These are phyloP conservation scores for Phrixothrix hirtus DNA, from an alignment of 2,888 invertebrate species.

Conservation along the genomic window DNA sequence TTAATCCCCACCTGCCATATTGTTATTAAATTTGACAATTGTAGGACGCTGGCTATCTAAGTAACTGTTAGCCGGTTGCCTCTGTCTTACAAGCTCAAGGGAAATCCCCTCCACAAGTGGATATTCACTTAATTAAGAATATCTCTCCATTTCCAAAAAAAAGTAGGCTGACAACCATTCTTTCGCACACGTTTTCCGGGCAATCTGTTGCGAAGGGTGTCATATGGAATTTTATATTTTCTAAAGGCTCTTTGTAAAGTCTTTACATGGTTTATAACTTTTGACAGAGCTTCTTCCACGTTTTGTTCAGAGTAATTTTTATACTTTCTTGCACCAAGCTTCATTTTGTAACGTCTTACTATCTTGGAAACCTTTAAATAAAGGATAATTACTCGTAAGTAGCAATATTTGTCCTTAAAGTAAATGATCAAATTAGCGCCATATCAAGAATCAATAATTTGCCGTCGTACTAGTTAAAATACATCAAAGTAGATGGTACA, in stretches of 20 bases:
- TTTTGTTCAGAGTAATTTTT: slow-evolving; percentile 6
- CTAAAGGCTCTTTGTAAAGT: slow-evolving; percentile 5
- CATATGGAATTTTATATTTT: slow-evolving; percentile 19
- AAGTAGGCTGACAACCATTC: slow-evolving; percentile 11
- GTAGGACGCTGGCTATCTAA: slow-evolving; percentile 23
- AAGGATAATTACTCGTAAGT: slow-evolving; percentile 13
- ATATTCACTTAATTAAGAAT: slow-evolving; percentile 5
- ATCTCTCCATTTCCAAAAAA: slow-evolving; percentile 8
- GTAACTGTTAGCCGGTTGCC: slow-evolving; percentile 30
- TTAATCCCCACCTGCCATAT: slow-evolving; percentile 6
- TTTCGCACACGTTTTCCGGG: slow-evolving; percentile 2
- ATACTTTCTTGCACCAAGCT: slow-evolving; percentile 6
- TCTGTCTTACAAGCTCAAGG: slow-evolving; percentile 28
- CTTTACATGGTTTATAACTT: slow-evolving; percentile 8
- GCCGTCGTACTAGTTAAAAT: no score
- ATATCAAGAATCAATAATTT: no score
- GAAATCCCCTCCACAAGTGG: slow-evolving; percentile 32
- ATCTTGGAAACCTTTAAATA: not conserved
- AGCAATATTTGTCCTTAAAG: no score
- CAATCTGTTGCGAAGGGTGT: slow-evolving; percentile 15
- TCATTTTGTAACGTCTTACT: slow-evolving; percentile 1
- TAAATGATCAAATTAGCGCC: no score
- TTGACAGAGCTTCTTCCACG: slow-evolving; percentile 8
- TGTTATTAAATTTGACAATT: slow-evolving; percentile 31
- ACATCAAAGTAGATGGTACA: no score